Conservation (phyloP, 2,888 invertebrate genomes). For the Chymomyza caudatula region DNA sequence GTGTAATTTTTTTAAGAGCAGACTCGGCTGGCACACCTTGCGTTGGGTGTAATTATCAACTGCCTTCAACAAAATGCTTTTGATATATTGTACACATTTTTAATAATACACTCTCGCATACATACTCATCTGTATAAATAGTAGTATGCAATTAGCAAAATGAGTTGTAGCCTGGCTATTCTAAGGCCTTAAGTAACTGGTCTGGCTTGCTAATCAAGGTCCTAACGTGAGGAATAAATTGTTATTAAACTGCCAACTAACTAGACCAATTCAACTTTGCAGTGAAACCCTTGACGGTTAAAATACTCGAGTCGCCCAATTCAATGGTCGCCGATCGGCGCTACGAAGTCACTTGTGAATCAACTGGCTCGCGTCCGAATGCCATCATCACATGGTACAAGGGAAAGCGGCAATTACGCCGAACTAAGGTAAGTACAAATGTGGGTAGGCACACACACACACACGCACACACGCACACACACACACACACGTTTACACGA, state of each 20-base stretch:
- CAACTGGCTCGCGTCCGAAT: constrained; percentile 90
- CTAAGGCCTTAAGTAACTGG: not conserved
- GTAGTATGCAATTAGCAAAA: not conserved
- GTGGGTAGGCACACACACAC: not conserved
- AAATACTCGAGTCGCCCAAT: constrained; percentile 84
- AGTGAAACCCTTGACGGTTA: constrained; percentile 91
- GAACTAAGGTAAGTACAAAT: constrained; percentile 83
- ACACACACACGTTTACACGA: not conserved
- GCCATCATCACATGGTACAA: constrained; percentile 94
- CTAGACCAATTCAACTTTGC: constrained; percentile 24
- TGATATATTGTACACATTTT: constrained; percentile 31
- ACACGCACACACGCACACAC: not conserved
- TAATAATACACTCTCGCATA: constrained; percentile 22
- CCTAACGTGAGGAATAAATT: not conserved
- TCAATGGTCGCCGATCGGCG: constrained; percentile 89
- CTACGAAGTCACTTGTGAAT: constrained; percentile 90
- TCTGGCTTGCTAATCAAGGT: not conserved
- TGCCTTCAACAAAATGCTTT: constrained; percentile 12
- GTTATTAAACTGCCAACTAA: not conserved
- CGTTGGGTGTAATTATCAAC: constrained; percentile 4
- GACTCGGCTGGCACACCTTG: not conserved
- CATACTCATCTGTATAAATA: not conserved
- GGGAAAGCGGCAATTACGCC: constrained; percentile 88
- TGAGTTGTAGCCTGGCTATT: no score
- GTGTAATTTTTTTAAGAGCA: not conserved